Conservation (phyloP, 2,113 vertebrate genomes). For the Gymnorhina tibicen region DNA sequence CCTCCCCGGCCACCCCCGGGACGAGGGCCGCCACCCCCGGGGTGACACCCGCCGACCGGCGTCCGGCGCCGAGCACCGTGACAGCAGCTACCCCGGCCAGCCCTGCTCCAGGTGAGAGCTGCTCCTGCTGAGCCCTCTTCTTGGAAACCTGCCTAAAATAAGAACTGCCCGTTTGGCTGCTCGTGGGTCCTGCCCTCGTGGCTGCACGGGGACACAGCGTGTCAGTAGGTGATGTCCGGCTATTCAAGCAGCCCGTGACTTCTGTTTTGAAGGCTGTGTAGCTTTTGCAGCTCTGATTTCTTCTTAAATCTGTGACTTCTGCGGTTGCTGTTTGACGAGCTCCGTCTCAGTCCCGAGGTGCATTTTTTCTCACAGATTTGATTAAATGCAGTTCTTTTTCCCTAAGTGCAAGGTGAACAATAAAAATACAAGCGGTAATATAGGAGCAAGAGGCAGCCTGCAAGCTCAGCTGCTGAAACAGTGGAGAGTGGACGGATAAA, state of each 20-base stretch:
- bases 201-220: rapidly evolving
- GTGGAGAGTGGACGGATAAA: neutral
- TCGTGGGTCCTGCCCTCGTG: rapidly evolving
- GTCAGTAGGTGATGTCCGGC: neutral
- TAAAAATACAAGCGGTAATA: neutral
- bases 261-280: rapidly evolving
- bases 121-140: neutral
- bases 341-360: rapidly evolving
- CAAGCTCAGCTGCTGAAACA: slow-evolving; percentile 40
- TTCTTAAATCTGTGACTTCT: neutral
- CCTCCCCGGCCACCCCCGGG: neutral
- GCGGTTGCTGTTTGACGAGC: neutral
- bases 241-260: neutral
- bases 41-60: neutral
- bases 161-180: rapidly evolving
- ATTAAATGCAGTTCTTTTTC: neutral
- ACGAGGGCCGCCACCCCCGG: neutral
- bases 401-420: neutral
- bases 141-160: neutral
- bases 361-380: neutral
- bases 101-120: slow-evolving; percentile 59
- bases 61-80: neutral
- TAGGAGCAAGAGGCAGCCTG: neutral
- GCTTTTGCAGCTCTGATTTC: neutral
- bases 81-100: neutral